phyloP scores from a whole-genome alignment of 2,113 vertebrate species.

The Excalfactoria chinensis region DNA sequence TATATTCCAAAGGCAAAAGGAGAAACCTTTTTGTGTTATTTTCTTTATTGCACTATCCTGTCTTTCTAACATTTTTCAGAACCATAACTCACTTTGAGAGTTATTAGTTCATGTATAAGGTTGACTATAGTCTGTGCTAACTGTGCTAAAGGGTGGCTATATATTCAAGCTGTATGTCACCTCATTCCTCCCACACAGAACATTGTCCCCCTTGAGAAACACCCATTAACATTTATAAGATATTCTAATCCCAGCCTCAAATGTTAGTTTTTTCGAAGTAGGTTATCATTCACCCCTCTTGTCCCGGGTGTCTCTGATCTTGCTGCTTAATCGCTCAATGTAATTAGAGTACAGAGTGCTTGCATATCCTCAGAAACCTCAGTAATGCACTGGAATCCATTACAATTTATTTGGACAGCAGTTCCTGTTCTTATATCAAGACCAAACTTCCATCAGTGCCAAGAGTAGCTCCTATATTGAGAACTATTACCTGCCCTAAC shows the following conservation, averaged over 20 bases:
- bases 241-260: constrained; percentile 30
- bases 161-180: constrained; percentile 55
- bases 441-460: neutral
- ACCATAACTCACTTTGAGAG: constrained; percentile 31
- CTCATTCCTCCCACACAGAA: neutral
- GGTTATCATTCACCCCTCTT: constrained; percentile 47
- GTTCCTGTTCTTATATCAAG: neutral
- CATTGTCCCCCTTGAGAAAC: constrained; percentile 17
- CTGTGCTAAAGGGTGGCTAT: constrained; percentile 21
- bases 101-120: constrained; percentile 30
- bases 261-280: constrained; percentile 39
- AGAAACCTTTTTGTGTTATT: neutral
- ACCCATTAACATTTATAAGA: constrained; percentile 59
- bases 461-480: neutral
- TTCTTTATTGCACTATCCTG: neutral
- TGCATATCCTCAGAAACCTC: neutral
- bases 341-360: constrained; percentile 8
- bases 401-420: neutral
- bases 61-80: constrained; percentile 29
- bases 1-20: constrained; percentile 8
- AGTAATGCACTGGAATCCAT: neutral
- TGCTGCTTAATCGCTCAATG: neutral
- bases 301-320: neutral
- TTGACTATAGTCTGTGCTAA: constrained; percentile 33
- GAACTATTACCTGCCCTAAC: neutral